These are phyloP conservation scores for Otolemur crassicaudatus DNA, from an alignment of 2,797 vertebrate species.

Conservation along the genomic window DNA sequence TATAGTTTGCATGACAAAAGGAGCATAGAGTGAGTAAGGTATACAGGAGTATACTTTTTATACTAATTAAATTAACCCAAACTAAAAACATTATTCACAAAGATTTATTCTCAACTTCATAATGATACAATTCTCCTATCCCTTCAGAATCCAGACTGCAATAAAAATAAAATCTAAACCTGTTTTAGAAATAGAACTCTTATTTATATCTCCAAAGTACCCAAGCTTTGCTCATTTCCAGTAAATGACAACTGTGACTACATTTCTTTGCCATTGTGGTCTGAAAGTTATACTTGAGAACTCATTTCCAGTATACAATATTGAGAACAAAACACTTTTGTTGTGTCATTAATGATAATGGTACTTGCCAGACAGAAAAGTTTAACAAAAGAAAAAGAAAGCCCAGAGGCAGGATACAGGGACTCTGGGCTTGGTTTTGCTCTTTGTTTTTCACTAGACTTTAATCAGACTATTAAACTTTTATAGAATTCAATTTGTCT, in stretches of 20 bases:
- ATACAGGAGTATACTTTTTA: not conserved
- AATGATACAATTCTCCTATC: slow-evolving; percentile 48
- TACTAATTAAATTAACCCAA: not conserved
- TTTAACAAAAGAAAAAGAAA: not conserved
- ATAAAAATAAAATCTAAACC: slow-evolving; percentile 70
- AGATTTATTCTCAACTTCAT: slow-evolving; percentile 37
- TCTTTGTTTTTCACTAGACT: not conserved
- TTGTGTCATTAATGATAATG: not conserved
- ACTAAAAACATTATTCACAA: not conserved
- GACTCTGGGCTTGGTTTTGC: not conserved
- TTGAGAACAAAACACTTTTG: slow-evolving; percentile 12
- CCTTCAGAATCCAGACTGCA: slow-evolving; percentile 61
- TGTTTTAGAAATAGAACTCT: slow-evolving; percentile 49
- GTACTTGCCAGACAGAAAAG: slow-evolving; percentile 1
- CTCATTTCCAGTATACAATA: not conserved
- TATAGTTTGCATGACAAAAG: not conserved
- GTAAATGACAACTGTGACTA: slow-evolving; percentile 41
- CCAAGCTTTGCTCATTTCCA: slow-evolving; percentile 25
- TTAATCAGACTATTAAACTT: not conserved
- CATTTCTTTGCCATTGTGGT: slow-evolving; percentile 51
- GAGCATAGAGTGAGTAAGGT: not conserved
- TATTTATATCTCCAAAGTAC: slow-evolving; percentile 56
- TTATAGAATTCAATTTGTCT: not conserved
- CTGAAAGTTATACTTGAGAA: slow-evolving; percentile 38
- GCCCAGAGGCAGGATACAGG: not conserved